Conservation (phyloP, 2,113 vertebrate genomes). For the Nycticorax nycticorax region DNA sequence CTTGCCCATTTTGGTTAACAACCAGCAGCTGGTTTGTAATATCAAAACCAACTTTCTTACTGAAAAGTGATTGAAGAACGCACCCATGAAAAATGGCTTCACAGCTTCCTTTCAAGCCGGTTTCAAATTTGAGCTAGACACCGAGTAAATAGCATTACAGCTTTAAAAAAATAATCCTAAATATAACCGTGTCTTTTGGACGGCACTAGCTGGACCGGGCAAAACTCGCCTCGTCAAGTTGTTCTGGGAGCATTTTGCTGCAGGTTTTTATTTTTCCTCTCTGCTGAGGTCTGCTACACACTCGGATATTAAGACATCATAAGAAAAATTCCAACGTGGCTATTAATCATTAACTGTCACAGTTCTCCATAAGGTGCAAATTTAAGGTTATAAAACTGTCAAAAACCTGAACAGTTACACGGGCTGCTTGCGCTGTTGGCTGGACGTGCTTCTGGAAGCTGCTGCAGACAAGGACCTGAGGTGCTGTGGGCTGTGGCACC, state of each 20-base stretch:
- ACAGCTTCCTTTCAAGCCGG: neutral
- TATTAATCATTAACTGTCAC: conserved; percentile 44
- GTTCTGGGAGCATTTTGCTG: conserved; percentile 10
- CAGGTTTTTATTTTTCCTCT: conserved; percentile 41
- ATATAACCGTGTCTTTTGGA: neutral
- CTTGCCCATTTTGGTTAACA: neutral
- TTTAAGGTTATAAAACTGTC: conserved; percentile 65
- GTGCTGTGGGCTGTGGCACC: neutral
- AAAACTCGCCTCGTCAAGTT: neutral
- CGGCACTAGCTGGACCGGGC: neutral
- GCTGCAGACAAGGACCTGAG: neutral
- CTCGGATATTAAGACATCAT: conserved; percentile 52
- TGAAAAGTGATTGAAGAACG: neutral
- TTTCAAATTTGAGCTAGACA: neutral
- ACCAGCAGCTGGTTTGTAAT: neutral
- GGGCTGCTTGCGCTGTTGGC: neutral
- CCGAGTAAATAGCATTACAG: neutral
- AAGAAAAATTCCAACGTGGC: conserved; percentile 38
- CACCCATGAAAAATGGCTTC: neutral
- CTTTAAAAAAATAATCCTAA: neutral
- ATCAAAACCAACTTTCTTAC: neutral
- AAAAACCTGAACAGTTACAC: neutral
- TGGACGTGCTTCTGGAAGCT: neutral
- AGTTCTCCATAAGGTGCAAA: conserved; percentile 57
- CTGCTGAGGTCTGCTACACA: neutral